Percentiles rank a stretch among this genome's conserved stretches.
These are phyloP conservation scores for Hemiprocne comata DNA, from an alignment of 2,113 vertebrate species.

Conservation along the genomic window DNA sequence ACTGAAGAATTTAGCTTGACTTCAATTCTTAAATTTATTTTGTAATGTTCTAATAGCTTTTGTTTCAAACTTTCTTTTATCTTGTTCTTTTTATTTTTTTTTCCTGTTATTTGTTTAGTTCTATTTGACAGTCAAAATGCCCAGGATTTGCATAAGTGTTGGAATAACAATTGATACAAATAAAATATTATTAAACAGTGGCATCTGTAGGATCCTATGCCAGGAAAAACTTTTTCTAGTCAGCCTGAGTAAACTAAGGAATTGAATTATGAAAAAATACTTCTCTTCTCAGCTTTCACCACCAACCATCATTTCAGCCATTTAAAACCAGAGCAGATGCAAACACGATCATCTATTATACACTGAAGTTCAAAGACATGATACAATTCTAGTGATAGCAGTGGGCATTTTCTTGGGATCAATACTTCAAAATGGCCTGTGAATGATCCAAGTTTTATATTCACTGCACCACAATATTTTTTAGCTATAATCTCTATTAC, in stretches of 20 bases:
- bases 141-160: background rate
- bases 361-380: background rate
- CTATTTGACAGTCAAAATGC: background rate
- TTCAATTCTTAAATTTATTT: background rate
- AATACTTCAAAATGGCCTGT: background rate
- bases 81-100: background rate
- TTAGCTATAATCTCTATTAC: background rate
- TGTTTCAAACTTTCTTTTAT: background rate
- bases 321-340: background rate
- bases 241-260: background rate
- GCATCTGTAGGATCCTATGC: background rate
- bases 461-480: background rate
- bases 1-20: background rate
- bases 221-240: background rate
- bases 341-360: fast-evolving
- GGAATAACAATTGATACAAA: background rate
- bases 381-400: background rate
- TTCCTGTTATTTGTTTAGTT: background rate
- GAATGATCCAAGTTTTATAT: background rate
- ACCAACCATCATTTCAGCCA: background rate
- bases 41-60: background rate
- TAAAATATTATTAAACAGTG: background rate
- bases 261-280: background rate
- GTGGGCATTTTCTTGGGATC: background rate
- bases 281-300: background rate